Evolutionary conservation across 2,888 invertebrate species (phyloP), one percentile per base, ranked within the genome.

Genomic region (Drosophila villosipedis): DNA sequence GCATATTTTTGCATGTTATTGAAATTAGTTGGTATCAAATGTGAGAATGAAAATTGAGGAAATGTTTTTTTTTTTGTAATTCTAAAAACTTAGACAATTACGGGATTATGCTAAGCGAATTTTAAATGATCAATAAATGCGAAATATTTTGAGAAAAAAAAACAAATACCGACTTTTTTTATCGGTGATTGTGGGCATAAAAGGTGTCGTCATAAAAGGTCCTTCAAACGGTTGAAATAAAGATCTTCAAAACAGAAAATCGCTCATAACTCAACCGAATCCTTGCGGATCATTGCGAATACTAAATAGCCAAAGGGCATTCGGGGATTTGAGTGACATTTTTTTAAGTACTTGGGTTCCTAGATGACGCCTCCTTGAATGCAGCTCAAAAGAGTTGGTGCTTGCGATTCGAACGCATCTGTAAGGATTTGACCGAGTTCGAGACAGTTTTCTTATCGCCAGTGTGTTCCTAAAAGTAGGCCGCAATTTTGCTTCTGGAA

Each of bases 91-190:
- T 72, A 68, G 63, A 60, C 4, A 28, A 60, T 60, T 62, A 76
- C 41, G 62, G 54, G 37, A 47, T 22, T 53, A 62, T 53, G 43
- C 25, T 80, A 79, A 79, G 76, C 69, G 37, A 60, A 67, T 80
- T 79, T 79, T 68, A 76, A 79, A 70, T 57, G 31, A 73, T 70
- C 33, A 79, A 73, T 79, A 80, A 76, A 79, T 53, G 55, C 72
- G 25, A 76, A 76, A 39, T 79, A 79, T 76, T 79, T 78, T 78
- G 50, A 64, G 25, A 28, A 28, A 30, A 30, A 69, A 16, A 41
- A 28, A n/a, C 30, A 30, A 30, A 31, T 0, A 35, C 3, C 3
- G 6, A 55, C 33, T 14, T 19, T 28, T 55, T n/a, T 4, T 30
- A 30, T 41, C 10, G 3, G 30, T n/a, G 28, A 52, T 30, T n/a